Base-by-base conservation (phyloP, 1,140 invertebrate genomes). In the Trichonephila clavipes region DNA sequence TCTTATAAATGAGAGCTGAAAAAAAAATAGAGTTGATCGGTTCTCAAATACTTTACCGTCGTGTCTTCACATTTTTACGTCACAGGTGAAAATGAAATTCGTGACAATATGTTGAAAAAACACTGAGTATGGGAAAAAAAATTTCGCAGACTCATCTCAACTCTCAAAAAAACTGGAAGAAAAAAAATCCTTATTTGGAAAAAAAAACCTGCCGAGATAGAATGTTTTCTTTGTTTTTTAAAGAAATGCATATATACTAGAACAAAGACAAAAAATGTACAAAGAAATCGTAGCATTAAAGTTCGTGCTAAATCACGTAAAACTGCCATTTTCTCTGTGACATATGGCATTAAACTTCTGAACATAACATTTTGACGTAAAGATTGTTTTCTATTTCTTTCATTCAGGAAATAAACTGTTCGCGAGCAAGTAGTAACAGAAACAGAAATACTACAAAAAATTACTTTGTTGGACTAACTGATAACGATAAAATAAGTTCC, bases 351-450 rank as follows among this genome's bases (percentile, higher is more conserved):
- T 62, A 62, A 61, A 87, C 28, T 87, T 77, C 34, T 18, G 58
- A 58, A 85, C 82, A 59, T 85, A 85, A 51, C 82, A 24, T 85
- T 40, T 85, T 44, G 85, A 61, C 24, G 58, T 40, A 77, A 62
- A 87, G 59, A 87, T 87, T 87, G 85, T 87, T 87, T 87, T 87
- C 85, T 87, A 61, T 24, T 24, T 64, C 59, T 64, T 40, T 24
- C 85, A 62, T 87, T 87, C 62, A 87, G 85, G 62, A 87, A 87
- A 87, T 87, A 64, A 61, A 87, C 64, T 87, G 85, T 61, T 61
- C 44, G 1, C 12, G 14, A 34, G 8, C 12, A 59, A 59, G n/a
- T 19, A 59, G n/a, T 19, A 18, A 12, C 7, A 51, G 10, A 51
- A 1, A 12, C 0, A 7, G 51, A 51, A 51, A 7, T 51, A 10